phyloP scores from a whole-genome alignment of 2,797 vertebrate genomes.

The Hemitrygon akajei region DNA sequence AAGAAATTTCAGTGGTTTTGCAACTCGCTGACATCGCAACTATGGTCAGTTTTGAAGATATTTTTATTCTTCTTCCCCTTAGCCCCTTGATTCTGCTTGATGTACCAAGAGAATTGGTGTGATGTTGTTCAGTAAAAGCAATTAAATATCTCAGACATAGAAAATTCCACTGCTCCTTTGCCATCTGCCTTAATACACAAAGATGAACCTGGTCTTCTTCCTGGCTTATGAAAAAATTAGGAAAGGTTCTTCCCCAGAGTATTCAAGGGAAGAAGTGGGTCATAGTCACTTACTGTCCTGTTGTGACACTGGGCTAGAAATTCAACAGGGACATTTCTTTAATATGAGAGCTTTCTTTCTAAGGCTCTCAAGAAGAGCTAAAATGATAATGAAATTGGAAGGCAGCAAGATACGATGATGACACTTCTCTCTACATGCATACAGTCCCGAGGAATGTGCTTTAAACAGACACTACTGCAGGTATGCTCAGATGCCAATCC shows the following conservation, averaged over 20 bases:
- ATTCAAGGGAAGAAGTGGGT: neutral
- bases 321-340: too few relatives aligned
- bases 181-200: neutral
- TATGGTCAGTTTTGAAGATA: conserved; percentile 2
- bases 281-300: neutral
- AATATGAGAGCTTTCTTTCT: too few relatives aligned
- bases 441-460: too few relatives aligned
- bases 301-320: too few relatives aligned
- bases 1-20: conserved; percentile 15
- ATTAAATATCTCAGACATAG: conserved; percentile 33
- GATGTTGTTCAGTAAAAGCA: conserved; percentile 25
- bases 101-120: neutral
- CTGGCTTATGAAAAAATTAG: neutral
- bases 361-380: too few relatives aligned
- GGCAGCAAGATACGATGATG: too few relatives aligned
- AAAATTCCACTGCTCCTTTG: neutral
- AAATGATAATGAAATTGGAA: too few relatives aligned
- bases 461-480: too few relatives aligned
- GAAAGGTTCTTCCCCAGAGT: neutral
- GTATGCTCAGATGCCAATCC: too few relatives aligned
- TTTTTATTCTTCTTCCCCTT: conserved; percentile 8
- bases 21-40: conserved; percentile 30
- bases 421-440: too few relatives aligned
- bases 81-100: conserved; percentile 20
- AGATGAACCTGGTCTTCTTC: neutral